Base-by-base conservation (phyloP, 2,888 invertebrate species). In the Drosophila subsilvestris region DNA sequence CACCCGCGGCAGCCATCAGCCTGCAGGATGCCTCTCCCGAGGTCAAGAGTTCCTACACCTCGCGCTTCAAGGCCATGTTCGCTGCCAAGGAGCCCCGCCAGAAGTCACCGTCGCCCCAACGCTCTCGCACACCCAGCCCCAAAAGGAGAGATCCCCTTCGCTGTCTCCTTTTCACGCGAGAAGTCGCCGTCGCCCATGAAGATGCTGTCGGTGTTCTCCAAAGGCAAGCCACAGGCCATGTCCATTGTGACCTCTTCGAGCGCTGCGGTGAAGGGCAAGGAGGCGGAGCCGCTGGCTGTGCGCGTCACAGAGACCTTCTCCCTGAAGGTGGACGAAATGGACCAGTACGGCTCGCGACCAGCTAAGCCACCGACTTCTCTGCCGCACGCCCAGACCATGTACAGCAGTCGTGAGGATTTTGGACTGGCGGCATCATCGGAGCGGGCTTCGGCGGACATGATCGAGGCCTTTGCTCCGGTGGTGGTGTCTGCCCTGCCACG, bases 241-340 rank as follows among this genome's bases (percentile, higher is more conserved):
- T 78, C 88, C 20, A 88, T 90, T 29, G 75, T 90, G 1, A 78
- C 80, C 32, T 80, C 86, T 29, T 72, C 78, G 1, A 79, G 85
- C 17, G 73, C 78, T 0, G 80, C 80, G 7, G 68, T 80, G 20
- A 90, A 88, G 43, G 79, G 85, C 44, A 74, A 90, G 4, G 90
- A 89, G 20, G 74, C 83, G 0, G 90, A 92, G 17, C 86, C 84
- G 0, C 70, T 89, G 14, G 84, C 91, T 0, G 90, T 91, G 9
- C 90, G 87, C 12, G 91, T 92, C 0, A 86, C 89, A 0, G 91
- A 91, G 66, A 92, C 92, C 3, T 92, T 92, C 59, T 92, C 92
- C 0, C 80, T 92, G 0, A 92, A 92, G 60, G 91, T 91, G 14
- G 92, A 92, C 37, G 92, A 92, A 60, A 90, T 92, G 90, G 91